Conservation (phyloP, 2,113 vertebrate genomes). For the Neotragus pygmaeus region DNA sequence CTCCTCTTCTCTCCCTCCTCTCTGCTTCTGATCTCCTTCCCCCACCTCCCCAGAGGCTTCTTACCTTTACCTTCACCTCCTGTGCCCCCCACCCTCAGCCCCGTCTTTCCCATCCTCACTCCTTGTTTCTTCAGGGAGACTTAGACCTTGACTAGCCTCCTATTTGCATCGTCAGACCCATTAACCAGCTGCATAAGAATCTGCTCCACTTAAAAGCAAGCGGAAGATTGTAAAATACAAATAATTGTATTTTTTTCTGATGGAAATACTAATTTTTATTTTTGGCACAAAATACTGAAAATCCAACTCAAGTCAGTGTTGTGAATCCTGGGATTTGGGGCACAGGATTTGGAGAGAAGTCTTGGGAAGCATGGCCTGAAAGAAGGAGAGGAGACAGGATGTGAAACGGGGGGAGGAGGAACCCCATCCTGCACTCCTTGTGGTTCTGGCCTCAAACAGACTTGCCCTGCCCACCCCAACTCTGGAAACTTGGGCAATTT, state of each 20-base stretch:
- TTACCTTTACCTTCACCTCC: not conserved
- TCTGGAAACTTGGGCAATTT: not conserved
- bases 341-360: not conserved
- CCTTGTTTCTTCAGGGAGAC: not conserved
- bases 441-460: not conserved
- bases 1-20: rapidly evolving
- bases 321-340: not conserved
- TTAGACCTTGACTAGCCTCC: not conserved
- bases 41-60: not conserved
- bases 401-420: not conserved
- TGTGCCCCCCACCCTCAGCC: not conserved
- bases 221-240: not conserved
- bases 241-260: not conserved
- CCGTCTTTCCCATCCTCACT: rapidly evolving
- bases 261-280: not conserved
- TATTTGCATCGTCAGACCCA: not conserved
- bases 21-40: rapidly evolving
- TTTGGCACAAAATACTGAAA: not conserved
- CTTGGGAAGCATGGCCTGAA: not conserved
- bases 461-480: not conserved
- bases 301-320: not conserved
- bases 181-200: not conserved
- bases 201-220: not conserved
- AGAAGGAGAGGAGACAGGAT: not conserved
- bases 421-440: not conserved